Percentiles rank a stretch among this genome's conserved stretches.
Evolutionary conservation across 2,888 invertebrate genomes (phyloP).

Genomic region (Acleris sparsana): DNA sequence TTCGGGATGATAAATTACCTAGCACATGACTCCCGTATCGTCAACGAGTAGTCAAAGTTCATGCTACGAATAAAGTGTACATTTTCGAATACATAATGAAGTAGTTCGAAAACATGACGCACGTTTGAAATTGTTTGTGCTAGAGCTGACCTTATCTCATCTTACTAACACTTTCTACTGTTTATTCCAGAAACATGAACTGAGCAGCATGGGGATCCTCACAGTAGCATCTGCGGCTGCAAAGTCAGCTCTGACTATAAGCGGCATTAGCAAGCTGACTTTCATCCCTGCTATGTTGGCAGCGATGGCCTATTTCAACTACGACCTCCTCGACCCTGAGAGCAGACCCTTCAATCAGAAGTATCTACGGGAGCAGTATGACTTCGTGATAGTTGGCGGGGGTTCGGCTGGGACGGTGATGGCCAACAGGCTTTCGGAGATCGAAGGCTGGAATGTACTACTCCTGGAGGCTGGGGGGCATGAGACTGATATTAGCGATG

Average conservation of each 20-base stretch:
- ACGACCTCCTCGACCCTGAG: conserved; percentile 93
- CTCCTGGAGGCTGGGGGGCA: conserved; percentile 94
- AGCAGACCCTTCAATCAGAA: conserved; percentile 89
- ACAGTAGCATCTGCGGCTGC: conserved; percentile 85
- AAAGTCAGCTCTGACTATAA: conserved; percentile 87
- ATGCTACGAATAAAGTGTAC: no score
- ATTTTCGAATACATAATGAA: no score
- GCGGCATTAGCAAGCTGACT: conserved; percentile 88
- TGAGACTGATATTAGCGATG: conserved; percentile 93
- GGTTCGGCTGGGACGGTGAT: conserved; percentile 94
- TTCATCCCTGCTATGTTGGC: conserved; percentile 90
- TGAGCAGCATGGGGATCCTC: conserved; percentile 63
- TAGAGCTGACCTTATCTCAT: no score
- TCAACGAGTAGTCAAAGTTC: no score
- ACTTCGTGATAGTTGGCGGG: conserved; percentile 92
- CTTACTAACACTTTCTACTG: background rate
- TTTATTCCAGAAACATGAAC: conserved; percentile 53
- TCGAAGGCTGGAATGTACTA: conserved; percentile 90
- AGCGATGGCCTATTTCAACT: conserved; percentile 91
- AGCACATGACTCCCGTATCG: no score
- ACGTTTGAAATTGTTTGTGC: no score
- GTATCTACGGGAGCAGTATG: conserved; percentile 87
- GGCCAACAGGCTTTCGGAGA: conserved; percentile 91
- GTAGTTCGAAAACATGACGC: no score
- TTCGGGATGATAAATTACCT: no score